These are phyloP conservation scores for Myiotriccus ornatus DNA, from an alignment of 2,797 vertebrate species.

Conservation along the genomic window DNA sequence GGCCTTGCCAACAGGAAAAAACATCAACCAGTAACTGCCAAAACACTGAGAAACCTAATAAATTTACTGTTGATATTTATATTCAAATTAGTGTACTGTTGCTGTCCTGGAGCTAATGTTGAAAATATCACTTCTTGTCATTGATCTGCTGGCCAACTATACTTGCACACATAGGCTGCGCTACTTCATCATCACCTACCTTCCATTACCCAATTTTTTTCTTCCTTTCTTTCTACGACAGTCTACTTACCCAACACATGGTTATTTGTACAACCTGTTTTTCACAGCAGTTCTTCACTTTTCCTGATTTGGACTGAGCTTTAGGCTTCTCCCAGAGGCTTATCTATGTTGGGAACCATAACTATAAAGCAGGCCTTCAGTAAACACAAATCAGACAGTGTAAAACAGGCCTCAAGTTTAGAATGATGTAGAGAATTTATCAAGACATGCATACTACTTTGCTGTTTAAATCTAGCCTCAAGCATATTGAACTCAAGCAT, in stretches of 20 bases:
- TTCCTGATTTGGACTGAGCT: neutral
- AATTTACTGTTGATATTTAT: neutral
- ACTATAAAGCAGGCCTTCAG: neutral
- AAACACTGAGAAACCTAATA: neutral
- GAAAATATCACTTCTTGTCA: neutral
- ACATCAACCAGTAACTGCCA: neutral
- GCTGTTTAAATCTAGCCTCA: neutral
- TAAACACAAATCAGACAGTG: neutral
- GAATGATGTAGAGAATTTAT: neutral
- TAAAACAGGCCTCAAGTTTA: neutral
- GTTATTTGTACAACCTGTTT: neutral
- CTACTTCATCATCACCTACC: neutral
- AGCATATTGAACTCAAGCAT: neutral
- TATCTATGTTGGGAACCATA: neutral
- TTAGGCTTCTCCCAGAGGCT: neutral
- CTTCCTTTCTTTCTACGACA: neutral
- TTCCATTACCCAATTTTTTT: neutral
- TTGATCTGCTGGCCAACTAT: neutral
- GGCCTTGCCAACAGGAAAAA: neutral
- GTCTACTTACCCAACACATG: accelerated
- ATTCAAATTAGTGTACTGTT: neutral
- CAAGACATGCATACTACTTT: neutral
- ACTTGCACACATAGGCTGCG: neutral
- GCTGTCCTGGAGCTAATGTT: neutral
- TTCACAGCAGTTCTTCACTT: neutral